Base-by-base conservation (phyloP, 2,113 vertebrate species). In the Aspidoscelis tigris region DNA sequence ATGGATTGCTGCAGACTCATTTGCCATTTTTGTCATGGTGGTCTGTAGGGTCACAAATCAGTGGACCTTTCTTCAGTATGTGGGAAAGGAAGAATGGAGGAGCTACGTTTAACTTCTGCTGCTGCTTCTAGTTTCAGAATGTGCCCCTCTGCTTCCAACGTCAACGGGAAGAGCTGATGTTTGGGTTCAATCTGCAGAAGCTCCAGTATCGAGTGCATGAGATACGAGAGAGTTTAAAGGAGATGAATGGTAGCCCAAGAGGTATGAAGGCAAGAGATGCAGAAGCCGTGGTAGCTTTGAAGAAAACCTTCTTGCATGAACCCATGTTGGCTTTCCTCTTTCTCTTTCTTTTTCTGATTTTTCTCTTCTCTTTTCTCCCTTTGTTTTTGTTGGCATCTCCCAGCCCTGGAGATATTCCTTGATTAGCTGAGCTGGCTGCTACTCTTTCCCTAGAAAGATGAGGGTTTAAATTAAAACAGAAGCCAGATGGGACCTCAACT, bases 141-240 rank as follows among this genome's bases (percentile, higher is more conserved):
- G 66, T 96, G 87, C 94, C 94, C 55, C 90, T 94, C 81, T 58
- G 91, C 86, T 95, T 96, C 90, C 93, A 94, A 80, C 93, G 90
- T 89, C 93, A 93, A 11, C 95, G 96, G 84, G 96, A 97, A 90
- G 96, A 97, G 81, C 93, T 96, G 26, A 95, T 95, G 88, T 96
- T 96, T 78, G 69, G 69, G 47, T 87, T 95, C 81, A 92, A 78
- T 6, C 87, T 96, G 80, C 91, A 86, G 89, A 92, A 92, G 81
- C 90, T 96, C 68, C 93, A 94, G 78, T 94, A 97, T 69, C 89
- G 87, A 0, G 7, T 95, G 0, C 65, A 68, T 0, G 92, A 96
- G 84, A 85, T 82, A 44, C 90, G 69, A 64, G 91, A 95, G 82
- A 68, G 68, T 2, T 20, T 93, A 74, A 83, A 88, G 61, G 82